phyloP scores from a whole-genome alignment of 2,797 vertebrate species.

The Tiaroga cobitis region DNA sequence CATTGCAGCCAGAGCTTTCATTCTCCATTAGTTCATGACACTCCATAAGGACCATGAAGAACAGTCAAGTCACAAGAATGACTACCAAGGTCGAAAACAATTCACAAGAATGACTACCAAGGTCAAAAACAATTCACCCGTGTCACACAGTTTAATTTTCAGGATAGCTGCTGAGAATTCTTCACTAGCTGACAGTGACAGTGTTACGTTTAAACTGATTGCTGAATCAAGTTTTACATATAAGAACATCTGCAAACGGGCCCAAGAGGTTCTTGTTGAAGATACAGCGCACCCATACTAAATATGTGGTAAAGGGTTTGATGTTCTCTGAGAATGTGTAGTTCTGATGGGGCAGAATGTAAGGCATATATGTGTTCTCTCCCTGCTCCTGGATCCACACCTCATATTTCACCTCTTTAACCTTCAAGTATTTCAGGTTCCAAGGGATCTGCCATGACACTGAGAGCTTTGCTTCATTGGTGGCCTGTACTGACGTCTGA shows the following conservation, averaged over 20 bases:
- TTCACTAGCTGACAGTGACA: conserved; percentile 27
- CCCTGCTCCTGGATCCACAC: conserved; percentile 99
- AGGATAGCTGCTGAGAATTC: conserved; percentile 7
- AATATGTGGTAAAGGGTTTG: conserved; percentile 96
- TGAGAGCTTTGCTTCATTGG: conserved; percentile 87
- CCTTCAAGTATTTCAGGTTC: conserved; percentile 96
- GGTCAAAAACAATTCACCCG: conserved; percentile 12
- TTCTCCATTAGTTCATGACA: conserved; percentile 16
- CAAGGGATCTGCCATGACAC: conserved; percentile 98
- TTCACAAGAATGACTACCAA: not conserved
- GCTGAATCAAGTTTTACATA: conserved; percentile 87
- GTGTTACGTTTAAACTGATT: conserved; percentile 19
- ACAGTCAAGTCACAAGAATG: conserved; percentile 19
- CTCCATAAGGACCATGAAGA: conserved; percentile 5
- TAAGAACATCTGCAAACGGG: conserved; percentile 95
- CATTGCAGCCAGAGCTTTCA: conserved; percentile 30
- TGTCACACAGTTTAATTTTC: not conserved
- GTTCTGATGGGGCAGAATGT: conserved; percentile 94
- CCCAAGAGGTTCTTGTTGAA: conserved; percentile 95
- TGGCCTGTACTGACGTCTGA: conserved; percentile 89
- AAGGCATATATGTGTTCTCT: conserved; percentile 98
- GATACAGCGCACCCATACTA: conserved; percentile 98
- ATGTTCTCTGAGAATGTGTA: conserved; percentile 99
- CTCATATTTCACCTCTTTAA: conserved; percentile 94
- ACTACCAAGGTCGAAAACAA: not conserved